Evolutionary conservation across 2,888 invertebrate genomes (phyloP), one percentile per base, ranked within the genome.

Genomic region (Cotesia congregata): DNA sequence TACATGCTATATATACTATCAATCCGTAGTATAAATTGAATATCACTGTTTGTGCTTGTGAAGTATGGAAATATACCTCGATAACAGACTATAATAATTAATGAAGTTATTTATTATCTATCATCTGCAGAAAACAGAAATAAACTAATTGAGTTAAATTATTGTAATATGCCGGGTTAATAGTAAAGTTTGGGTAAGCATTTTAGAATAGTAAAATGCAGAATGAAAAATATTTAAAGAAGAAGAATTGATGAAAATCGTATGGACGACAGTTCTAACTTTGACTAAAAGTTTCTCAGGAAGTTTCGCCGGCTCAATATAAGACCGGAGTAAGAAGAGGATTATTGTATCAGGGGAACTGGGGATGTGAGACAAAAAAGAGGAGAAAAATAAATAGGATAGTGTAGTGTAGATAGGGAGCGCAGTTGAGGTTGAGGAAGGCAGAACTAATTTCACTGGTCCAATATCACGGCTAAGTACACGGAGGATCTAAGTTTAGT

Each of bases 241-340:
- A 64, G 30, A 17, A 65, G 64, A 75, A 75, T 69, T 75, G 75
- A 70, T 64, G 75, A 70, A 75, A 75, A 70, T 75, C 61, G 71
- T 65, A 39, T 71, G 64, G 61, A 75, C 65, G 65, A 65, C 50
- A 71, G 75, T 60, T 64, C 75, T 59, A 75, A 75, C 75, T 75
- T 75, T 70, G 20, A 6, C 38, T 83, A 79, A 81, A 82, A 80
- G 78, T 78, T 82, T 70, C 74, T 41, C 39, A 64, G 77, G 74
- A 79, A 80, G 79, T 82, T 81, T 73, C 79, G 77, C 78, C 81
- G 79, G 78, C 78, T 83, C 82, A 80, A 83, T 83, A 83, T 82
- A 77, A 78, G 80, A 78, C 77, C 71, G 74, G 74, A 80, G 76
- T 79, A 76, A 70, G 78, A 72, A 6, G 71, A 72, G 40, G 74